These are phyloP conservation scores for Naja naja DNA, from an alignment of 2,113 vertebrate genomes.

Conservation along the genomic window DNA sequence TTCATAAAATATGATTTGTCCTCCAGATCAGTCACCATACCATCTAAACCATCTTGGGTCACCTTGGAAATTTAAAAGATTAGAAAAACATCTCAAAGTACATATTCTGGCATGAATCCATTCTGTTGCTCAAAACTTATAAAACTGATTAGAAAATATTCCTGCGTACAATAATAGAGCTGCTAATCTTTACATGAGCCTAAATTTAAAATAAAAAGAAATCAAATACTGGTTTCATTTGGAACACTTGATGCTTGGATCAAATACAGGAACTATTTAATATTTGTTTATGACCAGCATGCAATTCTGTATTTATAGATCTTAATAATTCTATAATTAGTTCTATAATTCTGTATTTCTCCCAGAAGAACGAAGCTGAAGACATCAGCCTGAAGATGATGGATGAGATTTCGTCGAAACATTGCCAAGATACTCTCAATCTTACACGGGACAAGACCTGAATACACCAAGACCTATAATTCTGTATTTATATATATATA, in stretches of 20 bases:
- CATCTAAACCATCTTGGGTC: neutral
- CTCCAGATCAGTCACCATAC: neutral
- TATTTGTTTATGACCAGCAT: neutral
- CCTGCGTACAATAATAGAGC: neutral
- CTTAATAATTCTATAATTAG: no score
- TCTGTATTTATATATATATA: no score
- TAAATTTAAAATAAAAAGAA: neutral
- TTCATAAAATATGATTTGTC: neutral
- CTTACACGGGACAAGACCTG: no score
- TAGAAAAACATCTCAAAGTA: neutral
- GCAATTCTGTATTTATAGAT: neutral
- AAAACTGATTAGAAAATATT: neutral
- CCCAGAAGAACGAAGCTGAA: no score
- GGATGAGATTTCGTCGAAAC: no score
- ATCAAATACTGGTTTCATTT: neutral
- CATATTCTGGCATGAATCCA: neutral
- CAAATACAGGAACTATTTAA: neutral
- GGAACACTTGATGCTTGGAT: neutral
- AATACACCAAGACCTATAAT: no score
- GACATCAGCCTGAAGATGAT: no score
- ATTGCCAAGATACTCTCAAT: no score
- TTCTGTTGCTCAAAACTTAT: neutral
- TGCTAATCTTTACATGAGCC: neutral
- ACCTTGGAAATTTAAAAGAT: neutral
- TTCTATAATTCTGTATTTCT: no score